phyloP scores from a whole-genome alignment of 2,797 vertebrate genomes.

The Sardinella longiceps region DNA sequence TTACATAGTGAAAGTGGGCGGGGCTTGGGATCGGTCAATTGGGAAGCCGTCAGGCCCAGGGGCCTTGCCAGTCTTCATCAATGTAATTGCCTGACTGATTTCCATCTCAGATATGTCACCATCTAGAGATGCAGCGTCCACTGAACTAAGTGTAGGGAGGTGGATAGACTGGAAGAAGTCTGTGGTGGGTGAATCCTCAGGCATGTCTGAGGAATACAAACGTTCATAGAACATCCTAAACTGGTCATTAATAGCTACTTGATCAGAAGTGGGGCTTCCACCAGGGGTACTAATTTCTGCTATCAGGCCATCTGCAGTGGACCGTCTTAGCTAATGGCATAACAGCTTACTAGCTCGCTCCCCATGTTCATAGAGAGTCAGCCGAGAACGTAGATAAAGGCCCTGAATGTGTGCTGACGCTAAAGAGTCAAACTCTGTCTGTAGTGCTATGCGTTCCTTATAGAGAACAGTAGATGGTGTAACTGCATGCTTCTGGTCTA shows the following conservation, averaged over 20 bases:
- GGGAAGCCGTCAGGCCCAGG: background rate
- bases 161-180: background rate
- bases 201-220: background rate
- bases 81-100: conserved; percentile 26
- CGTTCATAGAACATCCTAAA: conserved; percentile 19
- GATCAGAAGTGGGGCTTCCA: background rate
- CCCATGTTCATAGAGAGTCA: conserved; percentile 31
- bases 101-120: background rate
- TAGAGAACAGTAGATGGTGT: conserved; percentile 10
- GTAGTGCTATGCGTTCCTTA: conserved; percentile 24
- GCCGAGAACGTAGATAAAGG: background rate
- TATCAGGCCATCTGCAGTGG: conserved; percentile 23
- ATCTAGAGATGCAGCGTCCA: background rate
- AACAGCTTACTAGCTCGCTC: conserved; percentile 23
- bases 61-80: conserved; percentile 11
- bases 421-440: conserved; percentile 30
- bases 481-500: background rate
- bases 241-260: conserved; percentile 24
- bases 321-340: conserved; percentile 52
- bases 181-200: background rate
- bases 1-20: no score
- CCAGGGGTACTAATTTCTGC: background rate
- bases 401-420: conserved; percentile 1
- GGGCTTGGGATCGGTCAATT: no score
- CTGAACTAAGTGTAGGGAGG: background rate